Base-by-base conservation (phyloP, 2,797 vertebrate species). In the Notoglanidium macrostoma region DNA sequence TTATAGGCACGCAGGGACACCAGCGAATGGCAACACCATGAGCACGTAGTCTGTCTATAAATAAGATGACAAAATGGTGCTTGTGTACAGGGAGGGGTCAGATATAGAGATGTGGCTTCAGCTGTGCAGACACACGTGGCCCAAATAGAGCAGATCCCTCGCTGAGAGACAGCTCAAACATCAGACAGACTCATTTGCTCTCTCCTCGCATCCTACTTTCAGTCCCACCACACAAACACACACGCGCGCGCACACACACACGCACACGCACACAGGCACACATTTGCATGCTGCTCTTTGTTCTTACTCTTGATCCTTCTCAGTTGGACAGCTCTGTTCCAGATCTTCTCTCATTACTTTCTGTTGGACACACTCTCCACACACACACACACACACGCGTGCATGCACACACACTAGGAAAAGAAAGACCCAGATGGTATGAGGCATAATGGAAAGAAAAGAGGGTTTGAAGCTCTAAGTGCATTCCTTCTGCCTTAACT, bases 251-350 rank as follows among this genome's bases (percentile, higher is more conserved):
- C 67, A 49, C 78, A 72, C 40, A 70, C 76, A 29, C 59, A 54
- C 80, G 44, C 80, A 83, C 63, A 78, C 49, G 26, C 86, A 59
- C 67, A n/a, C 88, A 74, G 82, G 83, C 65, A 84, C 67, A 88
- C 76, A 88, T 81, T 85, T 86, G 70, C 49, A 87, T 87, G 77
- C 29, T 61, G 67, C 63, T 84, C 81, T 89, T 87, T 90, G 87
- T 89, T 91, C 86, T 86, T 73, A 81, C 54, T 70, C 84, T 77
- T 86, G 74, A 91, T 89, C 89, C 57, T 84, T 55, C 89, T 55
- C 85, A 87, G 87, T 88, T 87, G 87, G 88, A 86, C 85, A 70
- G 87, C 83, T 87, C 85, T 86, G 67, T 88, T 89, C 86, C 83
- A 78, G 29, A 86, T 87, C 84, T 82, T 80, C 80, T 87, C 87